Evolutionary conservation across 1,140 invertebrate genomes (phyloP).

Genomic region (Vollenhovia emeryi): DNA sequence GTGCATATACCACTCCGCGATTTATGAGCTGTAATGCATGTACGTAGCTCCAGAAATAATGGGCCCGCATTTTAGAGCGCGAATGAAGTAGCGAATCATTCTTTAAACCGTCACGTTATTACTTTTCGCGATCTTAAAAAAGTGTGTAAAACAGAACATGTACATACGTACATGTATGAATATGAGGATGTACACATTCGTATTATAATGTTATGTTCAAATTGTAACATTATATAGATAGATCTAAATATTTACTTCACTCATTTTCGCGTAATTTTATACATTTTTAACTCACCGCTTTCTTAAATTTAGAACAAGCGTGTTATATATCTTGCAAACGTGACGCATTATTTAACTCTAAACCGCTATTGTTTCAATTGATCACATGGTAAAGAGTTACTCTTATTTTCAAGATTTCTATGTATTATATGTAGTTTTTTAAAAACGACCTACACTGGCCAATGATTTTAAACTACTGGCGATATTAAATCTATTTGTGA

Average conservation of each 20-base stretch:
- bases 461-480: too few species aligned
- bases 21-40: slow-evolving; percentile 40
- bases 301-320: background rate
- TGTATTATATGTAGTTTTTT: too few species aligned
- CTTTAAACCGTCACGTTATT: background rate
- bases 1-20: slow-evolving; percentile 17
- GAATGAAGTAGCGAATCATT: slow-evolving; percentile 1
- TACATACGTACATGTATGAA: background rate
- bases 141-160: background rate
- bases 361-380: background rate
- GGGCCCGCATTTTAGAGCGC: background rate
- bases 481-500: too few species aligned
- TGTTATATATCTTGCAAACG: background rate
- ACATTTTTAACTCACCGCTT: too few species aligned
- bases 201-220: too few species aligned
- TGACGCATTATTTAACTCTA: background rate
- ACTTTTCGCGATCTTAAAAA: background rate
- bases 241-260: background rate
- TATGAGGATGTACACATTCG: too few species aligned
- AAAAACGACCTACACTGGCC: too few species aligned
- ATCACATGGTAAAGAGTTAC: background rate
- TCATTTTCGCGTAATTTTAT: background rate
- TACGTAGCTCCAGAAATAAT: slow-evolving; percentile 27
- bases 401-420: background rate
- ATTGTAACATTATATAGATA: too few species aligned